Percentiles rank a stretch among this genome's conserved stretches.
Conservation (phyloP, 2,797 vertebrate species). For the Sebastes cheni region DNA sequence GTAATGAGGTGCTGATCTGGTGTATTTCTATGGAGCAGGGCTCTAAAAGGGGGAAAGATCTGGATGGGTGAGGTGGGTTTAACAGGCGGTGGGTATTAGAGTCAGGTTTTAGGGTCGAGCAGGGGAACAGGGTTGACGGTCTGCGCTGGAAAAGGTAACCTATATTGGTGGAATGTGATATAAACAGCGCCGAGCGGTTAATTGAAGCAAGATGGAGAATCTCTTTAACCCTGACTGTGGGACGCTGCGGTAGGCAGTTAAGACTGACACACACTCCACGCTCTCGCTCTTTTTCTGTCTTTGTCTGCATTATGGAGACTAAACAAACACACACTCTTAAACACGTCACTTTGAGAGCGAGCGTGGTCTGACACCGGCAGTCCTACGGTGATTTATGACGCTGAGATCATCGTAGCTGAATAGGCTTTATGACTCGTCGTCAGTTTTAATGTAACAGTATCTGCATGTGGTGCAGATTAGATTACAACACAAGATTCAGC, state of each 20-base stretch:
- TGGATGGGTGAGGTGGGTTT: slow-evolving; percentile 52
- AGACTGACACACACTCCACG: slow-evolving; percentile 24
- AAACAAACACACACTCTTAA: slow-evolving; percentile 67
- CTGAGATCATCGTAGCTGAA: slow-evolving; percentile 58
- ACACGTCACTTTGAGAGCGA: slow-evolving; percentile 45
- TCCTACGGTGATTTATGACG: slow-evolving; percentile 59
- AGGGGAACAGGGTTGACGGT: slow-evolving; percentile 40
- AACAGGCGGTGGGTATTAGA: slow-evolving; percentile 37
- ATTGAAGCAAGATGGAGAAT: slow-evolving; percentile 81
- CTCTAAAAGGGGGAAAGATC: slow-evolving; percentile 38
- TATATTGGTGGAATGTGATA: slow-evolving; percentile 68
- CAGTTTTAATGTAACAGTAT: slow-evolving; percentile 46
- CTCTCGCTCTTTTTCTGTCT: slow-evolving; percentile 30
- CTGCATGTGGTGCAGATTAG: slow-evolving; percentile 50
- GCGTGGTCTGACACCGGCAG: slow-evolving; percentile 31
- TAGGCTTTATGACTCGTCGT: slow-evolving; percentile 36
- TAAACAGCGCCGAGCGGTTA: slow-evolving; percentile 76
- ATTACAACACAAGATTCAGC: slow-evolving; percentile 41
- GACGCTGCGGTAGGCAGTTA: slow-evolving; percentile 65
- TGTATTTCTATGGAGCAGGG: slow-evolving; percentile 44
- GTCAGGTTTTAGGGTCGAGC: slow-evolving; percentile 47
- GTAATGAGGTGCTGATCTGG: slow-evolving; percentile 64
- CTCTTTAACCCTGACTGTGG: slow-evolving; percentile 62
- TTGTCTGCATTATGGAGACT: slow-evolving; percentile 54
- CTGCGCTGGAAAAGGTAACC: slow-evolving; percentile 62